phyloP scores from a whole-genome alignment of 2,888 invertebrate genomes.

The Diarsia dahlii region DNA sequence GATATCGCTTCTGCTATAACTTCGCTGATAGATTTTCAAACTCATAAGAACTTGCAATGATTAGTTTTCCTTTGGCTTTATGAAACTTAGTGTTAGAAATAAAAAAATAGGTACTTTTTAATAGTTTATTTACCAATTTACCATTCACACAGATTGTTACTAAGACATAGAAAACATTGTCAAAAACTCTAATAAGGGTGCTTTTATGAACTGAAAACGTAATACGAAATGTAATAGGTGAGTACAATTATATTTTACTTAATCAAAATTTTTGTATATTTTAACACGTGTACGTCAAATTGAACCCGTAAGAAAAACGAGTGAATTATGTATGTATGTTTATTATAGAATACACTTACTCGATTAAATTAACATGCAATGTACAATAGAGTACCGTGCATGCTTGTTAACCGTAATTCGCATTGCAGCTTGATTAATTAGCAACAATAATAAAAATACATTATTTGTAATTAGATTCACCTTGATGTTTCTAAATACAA shows the following conservation, averaged over 20 bases:
- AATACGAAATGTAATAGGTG: background rate
- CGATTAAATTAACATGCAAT: no score
- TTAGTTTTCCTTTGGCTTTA: background rate
- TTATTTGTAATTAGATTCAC: conserved; percentile 30
- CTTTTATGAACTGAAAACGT: background rate
- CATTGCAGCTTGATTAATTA: conserved; percentile 10
- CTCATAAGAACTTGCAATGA: background rate
- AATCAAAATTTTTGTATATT: background rate
- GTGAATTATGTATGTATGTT: background rate
- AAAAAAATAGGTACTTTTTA: no score
- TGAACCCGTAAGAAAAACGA: background rate
- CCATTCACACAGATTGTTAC: background rate
- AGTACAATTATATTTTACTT: background rate
- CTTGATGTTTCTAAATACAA: conserved; percentile 21
- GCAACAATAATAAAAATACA: conserved; percentile 10
- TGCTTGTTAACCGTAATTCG: background rate
- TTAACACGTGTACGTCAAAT: background rate
- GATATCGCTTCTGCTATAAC: no score
- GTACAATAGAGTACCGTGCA: background rate
- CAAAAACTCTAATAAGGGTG: background rate
- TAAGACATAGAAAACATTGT: background rate
- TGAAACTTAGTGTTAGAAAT: no score
- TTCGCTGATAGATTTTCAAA: background rate
- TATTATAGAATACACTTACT: background rate
- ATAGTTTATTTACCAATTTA: background rate